phyloP scores from a whole-genome alignment of 2,888 invertebrate species.

The Acanthosepion pharaonis region DNA sequence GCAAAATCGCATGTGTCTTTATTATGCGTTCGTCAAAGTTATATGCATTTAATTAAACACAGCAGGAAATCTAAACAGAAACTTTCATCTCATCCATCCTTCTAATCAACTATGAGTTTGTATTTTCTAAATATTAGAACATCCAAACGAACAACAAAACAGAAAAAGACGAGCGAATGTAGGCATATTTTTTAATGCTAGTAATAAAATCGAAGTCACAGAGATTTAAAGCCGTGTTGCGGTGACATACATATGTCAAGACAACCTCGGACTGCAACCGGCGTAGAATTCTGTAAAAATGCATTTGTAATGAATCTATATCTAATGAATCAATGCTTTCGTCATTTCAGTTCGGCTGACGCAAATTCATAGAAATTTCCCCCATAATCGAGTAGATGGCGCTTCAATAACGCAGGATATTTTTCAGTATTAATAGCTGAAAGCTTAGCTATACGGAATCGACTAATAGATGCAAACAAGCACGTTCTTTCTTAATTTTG shows the following conservation, averaged over 20 bases:
- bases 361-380: neutral
- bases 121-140: neutral
- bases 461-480: neutral
- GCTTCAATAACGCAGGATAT: neutral
- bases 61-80: neutral
- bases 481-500: neutral
- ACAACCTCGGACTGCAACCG: neutral
- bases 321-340: conserved; percentile 9
- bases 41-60: neutral
- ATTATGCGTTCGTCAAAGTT: neutral
- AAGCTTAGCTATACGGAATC: neutral
- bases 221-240: neutral
- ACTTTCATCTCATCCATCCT: neutral
- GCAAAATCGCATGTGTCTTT: too few species aligned
- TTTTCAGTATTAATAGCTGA: neutral
- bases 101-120: neutral
- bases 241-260: neutral
- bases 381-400: conserved; percentile 17
- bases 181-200: neutral
- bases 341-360: neutral
- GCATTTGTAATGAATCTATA: conserved; percentile 17
- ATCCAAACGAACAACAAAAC: neutral
- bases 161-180: neutral
- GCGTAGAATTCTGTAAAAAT: neutral
- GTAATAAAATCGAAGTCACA: neutral